A percentile compares a stretch with the other conserved stretches of the same genome.
Conservation (phyloP, 2,113 vertebrate species). For the Tylochromis polylepis region DNA sequence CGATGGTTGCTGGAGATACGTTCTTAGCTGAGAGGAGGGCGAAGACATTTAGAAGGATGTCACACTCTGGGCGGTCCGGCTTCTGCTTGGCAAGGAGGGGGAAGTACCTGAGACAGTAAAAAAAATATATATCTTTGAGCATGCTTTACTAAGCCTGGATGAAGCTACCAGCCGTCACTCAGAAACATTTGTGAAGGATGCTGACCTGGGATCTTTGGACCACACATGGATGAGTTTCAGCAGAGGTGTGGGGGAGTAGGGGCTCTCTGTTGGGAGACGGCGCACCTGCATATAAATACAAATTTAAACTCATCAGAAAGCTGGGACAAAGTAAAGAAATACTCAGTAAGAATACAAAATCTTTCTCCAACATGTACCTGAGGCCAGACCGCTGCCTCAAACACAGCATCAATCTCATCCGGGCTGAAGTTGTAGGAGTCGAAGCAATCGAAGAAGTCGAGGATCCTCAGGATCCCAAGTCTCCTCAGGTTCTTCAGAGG, state of each 20-base stretch:
- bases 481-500: conserved; percentile 91
- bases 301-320: neutral
- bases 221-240: conserved; percentile 89
- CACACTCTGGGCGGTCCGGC: conserved; percentile 78
- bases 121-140: accelerated
- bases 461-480: conserved; percentile 84
- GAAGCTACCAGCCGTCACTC: neutral
- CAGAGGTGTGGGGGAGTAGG: conserved; percentile 89
- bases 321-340: neutral
- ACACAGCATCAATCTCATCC: conserved; percentile 88
- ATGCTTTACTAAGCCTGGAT: neutral
- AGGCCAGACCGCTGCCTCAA: conserved; percentile 88
- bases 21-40: conserved; percentile 86
- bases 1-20: conserved; percentile 73
- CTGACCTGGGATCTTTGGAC: conserved; percentile 88
- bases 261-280: conserved; percentile 86
- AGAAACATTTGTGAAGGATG: neutral
- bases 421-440: conserved; percentile 82
- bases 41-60: conserved; percentile 85
- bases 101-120: conserved; percentile 78
- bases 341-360: neutral
- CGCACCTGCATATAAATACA: conserved; percentile 70
- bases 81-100: conserved; percentile 87
- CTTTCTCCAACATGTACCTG: conserved; percentile 71
- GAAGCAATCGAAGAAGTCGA: conserved; percentile 85